These are phyloP conservation scores for Parazoanthus atlanticus DNA, from an alignment of 92 coral and sea anemone species.

Conservation along the genomic window DNA sequence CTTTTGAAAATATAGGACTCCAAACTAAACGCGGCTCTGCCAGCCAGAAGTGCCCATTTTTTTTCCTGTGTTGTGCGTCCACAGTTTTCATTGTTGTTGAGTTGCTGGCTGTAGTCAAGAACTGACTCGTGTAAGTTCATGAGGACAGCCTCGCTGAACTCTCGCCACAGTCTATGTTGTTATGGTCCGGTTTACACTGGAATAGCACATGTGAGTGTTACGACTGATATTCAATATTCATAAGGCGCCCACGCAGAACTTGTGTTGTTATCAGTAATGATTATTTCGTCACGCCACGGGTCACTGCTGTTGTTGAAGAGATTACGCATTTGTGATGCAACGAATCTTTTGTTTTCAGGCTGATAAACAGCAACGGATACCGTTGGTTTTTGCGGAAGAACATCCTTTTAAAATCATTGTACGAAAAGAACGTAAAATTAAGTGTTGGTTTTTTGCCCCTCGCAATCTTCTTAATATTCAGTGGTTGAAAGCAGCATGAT, in stretches of 20 bases:
- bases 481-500: background rate
- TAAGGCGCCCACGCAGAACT: background rate
- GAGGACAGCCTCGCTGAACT: background rate
- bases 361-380: background rate
- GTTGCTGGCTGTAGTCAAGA: background rate
- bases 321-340: background rate
- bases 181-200: background rate
- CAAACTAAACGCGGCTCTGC: constrained; percentile 59
- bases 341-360: background rate
- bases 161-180: background rate
- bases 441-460: background rate
- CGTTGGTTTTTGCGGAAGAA: background rate
- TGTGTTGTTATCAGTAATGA: background rate
- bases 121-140: constrained; percentile 25
- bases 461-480: background rate
- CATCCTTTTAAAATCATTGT: too few relatives aligned
- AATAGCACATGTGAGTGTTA: background rate
- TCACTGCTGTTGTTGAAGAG: background rate
- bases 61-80: constrained; percentile 47
- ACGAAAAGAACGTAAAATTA: background rate
- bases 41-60: constrained; percentile 64
- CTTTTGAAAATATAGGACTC: constrained; percentile 59
- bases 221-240: background rate
- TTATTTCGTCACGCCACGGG: background rate
- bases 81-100: background rate